Conservation (phyloP, 2,888 invertebrate species). For the Hirtodrosophila cameraria region DNA sequence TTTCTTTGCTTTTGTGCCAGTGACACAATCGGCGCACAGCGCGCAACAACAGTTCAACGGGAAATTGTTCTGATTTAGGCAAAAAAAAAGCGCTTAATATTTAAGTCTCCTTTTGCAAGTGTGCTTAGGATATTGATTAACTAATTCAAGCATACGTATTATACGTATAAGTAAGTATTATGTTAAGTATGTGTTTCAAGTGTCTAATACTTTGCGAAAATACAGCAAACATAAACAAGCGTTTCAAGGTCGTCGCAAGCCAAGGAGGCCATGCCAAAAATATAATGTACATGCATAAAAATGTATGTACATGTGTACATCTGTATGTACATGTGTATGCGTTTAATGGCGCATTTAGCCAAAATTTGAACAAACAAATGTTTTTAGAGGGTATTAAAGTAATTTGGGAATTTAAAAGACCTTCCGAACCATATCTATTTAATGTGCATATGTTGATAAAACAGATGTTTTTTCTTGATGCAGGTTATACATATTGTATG, state of each 20-base stretch:
- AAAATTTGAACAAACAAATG: not conserved
- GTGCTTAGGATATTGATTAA: slow-evolving; percentile 21
- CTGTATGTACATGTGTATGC: not conserved
- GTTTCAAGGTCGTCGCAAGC: slow-evolving; percentile 71
- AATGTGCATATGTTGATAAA: no score
- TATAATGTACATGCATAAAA: slow-evolving; percentile 18
- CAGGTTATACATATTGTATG: no score
- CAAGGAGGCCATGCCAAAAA: slow-evolving; percentile 50
- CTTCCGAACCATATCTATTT: no score
- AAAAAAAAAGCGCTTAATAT: not conserved
- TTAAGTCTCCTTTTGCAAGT: slow-evolving; percentile 1
- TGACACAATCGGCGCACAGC: slow-evolving; percentile 53
- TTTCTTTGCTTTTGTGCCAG: slow-evolving; percentile 51
- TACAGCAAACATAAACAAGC: slow-evolving; percentile 65
- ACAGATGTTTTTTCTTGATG: no score
- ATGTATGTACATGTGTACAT: no score
- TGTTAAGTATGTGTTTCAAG: not conserved
- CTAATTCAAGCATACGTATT: not conserved
- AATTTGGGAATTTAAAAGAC: no score
- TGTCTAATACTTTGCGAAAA: not conserved
- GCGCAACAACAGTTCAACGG: slow-evolving; percentile 26
- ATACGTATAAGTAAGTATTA: not conserved
- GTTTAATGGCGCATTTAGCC: slow-evolving; percentile 47
- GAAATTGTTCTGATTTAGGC: slow-evolving; percentile 8
- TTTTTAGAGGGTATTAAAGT: no score